Evolutionary conservation across 2,113 vertebrate genomes (phyloP).

Genomic region (Scomber japonicus): DNA sequence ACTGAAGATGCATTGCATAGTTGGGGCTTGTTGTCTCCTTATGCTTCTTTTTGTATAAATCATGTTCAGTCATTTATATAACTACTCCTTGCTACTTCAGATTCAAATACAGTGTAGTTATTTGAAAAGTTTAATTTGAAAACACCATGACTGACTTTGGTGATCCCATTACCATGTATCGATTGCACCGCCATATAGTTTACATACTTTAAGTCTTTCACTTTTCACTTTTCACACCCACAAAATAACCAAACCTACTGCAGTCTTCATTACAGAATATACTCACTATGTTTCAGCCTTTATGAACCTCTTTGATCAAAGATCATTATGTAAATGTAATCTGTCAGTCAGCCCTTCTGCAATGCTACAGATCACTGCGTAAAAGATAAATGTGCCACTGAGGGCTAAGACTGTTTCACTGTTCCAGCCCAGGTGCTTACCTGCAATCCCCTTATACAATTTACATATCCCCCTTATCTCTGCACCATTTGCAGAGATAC

Average conservation of each 20-base stretch:
- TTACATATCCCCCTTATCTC: neutral
- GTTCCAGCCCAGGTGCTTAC: neutral
- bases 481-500: neutral
- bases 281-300: neutral
- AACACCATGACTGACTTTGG: too few relatives aligned
- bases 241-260: too few relatives aligned
- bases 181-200: too few relatives aligned
- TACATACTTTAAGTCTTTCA: too few relatives aligned
- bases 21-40: neutral
- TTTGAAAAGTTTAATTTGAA: neutral
- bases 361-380: conserved; percentile 30
- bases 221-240: too few relatives aligned
- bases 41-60: neutral
- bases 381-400: conserved; percentile 1
- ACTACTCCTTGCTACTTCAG: neutral
- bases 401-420: neutral
- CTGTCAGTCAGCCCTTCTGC: neutral
- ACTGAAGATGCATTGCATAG: neutral
- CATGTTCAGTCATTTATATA: neutral
- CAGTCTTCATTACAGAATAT: neutral
- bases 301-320: conserved; percentile 18
- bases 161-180: too few relatives aligned
- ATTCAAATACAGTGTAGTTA: neutral
- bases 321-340: conserved; percentile 2
- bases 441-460: neutral